Evolutionary conservation across 2,797 vertebrate genomes (phyloP).

Genomic region (Helarctos malayanus): DNA sequence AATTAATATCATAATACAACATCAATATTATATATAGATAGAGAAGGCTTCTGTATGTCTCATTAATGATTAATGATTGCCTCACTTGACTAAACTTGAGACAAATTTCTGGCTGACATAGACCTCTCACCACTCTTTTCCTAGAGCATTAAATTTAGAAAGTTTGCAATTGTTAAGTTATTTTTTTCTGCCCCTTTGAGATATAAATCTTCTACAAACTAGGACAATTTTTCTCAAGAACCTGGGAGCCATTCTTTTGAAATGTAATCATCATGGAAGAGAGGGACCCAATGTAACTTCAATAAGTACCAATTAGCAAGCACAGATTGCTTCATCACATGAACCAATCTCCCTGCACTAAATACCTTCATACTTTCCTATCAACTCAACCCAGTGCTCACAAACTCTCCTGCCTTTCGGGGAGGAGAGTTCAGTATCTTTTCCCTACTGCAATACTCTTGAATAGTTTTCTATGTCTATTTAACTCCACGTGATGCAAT

Average conservation of each 20-base stretch:
- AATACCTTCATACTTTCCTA: neutral
- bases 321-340: neutral
- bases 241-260: neutral
- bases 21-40: neutral
- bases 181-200: neutral
- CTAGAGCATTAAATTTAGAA: neutral
- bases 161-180: neutral
- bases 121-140: neutral
- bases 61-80: neutral
- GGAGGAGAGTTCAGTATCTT: neutral
- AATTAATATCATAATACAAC: neutral
- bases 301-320: neutral
- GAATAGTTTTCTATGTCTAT: neutral
- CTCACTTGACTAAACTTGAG: neutral
- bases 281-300: neutral
- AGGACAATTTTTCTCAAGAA: neutral
- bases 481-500: neutral
- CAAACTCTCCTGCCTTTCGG: neutral
- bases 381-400: neutral
- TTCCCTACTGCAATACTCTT: neutral
- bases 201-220: neutral
- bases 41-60: neutral
- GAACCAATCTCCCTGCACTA: neutral
- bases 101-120: neutral
- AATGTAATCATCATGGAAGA: neutral